phyloP scores from a whole-genome alignment of 2,113 vertebrate genomes.

The Gasterosteus nipponicus region DNA sequence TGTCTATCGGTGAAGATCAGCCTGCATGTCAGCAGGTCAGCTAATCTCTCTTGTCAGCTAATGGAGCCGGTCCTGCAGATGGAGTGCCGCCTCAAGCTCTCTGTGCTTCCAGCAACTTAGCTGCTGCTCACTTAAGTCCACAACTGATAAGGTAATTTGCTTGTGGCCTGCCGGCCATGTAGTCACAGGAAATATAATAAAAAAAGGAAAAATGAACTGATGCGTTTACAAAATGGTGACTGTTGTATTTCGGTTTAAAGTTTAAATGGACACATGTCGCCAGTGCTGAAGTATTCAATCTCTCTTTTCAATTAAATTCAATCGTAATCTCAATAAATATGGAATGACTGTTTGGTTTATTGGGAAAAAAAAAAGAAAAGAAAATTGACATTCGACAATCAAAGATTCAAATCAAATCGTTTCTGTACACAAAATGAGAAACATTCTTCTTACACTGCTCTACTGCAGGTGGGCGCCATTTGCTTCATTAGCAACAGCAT shows the following conservation, averaged over 20 bases:
- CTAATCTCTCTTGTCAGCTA: slow-evolving; percentile 75
- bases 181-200: slow-evolving; percentile 32
- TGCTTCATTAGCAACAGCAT: slow-evolving; percentile 70
- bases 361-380: slow-evolving; percentile 18
- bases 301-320: background rate
- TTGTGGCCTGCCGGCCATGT: slow-evolving; percentile 27
- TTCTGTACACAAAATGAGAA: slow-evolving; percentile 17
- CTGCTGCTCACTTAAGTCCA: slow-evolving; percentile 49
- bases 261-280: background rate
- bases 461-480: slow-evolving; percentile 44
- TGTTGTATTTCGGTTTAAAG: rapidly evolving
- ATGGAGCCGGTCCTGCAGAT: slow-evolving; percentile 64
- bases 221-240: background rate
- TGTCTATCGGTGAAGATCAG: slow-evolving; percentile 65
- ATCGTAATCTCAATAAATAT: background rate
- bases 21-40: slow-evolving; percentile 73
- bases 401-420: slow-evolving; percentile 15
- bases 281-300: background rate
- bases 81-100: slow-evolving; percentile 54
- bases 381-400: slow-evolving; percentile 1
- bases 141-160: slow-evolving; percentile 53
- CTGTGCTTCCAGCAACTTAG: slow-evolving; percentile 44
- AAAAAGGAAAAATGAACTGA: background rate
- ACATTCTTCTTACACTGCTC: slow-evolving; percentile 12
- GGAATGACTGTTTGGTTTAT: background rate